Percentiles rank a stretch among this genome's conserved stretches.
Conservation (phyloP, 2,113 vertebrate species). For the Corythaeola cristata region DNA sequence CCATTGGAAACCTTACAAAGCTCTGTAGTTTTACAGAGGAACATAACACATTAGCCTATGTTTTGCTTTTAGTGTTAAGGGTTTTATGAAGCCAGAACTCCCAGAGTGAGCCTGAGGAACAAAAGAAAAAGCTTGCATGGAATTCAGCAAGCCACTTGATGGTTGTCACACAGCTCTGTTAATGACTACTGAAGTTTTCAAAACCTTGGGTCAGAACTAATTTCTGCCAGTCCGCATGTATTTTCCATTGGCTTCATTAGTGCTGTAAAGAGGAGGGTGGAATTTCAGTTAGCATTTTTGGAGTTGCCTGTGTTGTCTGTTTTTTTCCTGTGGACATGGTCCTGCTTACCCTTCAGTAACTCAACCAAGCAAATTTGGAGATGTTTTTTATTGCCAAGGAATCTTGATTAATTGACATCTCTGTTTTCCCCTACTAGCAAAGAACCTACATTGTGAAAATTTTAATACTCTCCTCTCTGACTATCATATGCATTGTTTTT, state of each 20-base stretch:
- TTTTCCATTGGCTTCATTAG: neutral
- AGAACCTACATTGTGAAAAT: neutral
- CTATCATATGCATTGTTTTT: neutral
- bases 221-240: neutral
- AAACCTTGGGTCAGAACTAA: neutral
- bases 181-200: neutral
- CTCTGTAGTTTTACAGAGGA: neutral
- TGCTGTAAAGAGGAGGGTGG: neutral
- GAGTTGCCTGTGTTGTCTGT: accelerated
- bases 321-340: neutral
- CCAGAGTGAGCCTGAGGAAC: neutral
- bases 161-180: neutral
- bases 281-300: neutral
- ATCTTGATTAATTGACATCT: neutral
- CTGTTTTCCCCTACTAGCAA: neutral
- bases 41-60: neutral
- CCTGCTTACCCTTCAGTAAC: neutral
- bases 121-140: neutral
- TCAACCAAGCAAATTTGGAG: neutral
- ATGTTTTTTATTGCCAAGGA: neutral
- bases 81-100: neutral
- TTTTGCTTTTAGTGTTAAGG: neutral
- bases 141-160: neutral
- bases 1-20: slow-evolving; percentile 24
- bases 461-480: neutral